Conservation (phyloP, 2,113 vertebrate species). For the Pongo pygmaeus region DNA sequence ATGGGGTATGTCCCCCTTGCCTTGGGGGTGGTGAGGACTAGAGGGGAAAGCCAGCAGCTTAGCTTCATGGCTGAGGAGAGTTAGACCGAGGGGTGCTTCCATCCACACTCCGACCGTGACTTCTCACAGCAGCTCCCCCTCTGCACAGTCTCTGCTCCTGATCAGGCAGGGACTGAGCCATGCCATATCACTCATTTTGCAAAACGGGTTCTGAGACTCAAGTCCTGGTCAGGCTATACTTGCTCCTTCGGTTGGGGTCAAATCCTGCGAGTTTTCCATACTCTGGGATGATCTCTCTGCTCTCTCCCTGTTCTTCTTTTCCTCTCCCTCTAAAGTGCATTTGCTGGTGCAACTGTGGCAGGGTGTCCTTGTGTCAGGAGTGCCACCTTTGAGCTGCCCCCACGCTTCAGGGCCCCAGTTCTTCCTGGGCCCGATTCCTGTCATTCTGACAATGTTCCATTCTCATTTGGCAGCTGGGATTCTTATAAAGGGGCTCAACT, state of each 20-base stretch:
- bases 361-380: neutral
- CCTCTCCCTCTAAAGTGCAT: neutral
- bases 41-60: neutral
- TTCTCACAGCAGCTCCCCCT: neutral
- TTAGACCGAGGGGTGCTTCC: no score
- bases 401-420: accelerated
- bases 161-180: neutral
- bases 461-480: slow-evolving; percentile 43
- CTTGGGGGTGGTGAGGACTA: no score
- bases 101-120: accelerated
- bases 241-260: neutral
- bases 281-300: neutral
- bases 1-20: accelerated
- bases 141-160: neutral
- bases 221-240: accelerated
- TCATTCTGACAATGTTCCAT: slow-evolving; percentile 58
- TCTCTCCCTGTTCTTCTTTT: accelerated
- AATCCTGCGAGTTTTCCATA: neutral
- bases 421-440: slow-evolving; percentile 55
- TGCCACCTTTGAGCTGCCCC: neutral
- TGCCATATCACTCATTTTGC: neutral
- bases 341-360: accelerated
- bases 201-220: neutral
- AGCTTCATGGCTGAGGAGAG: neutral
- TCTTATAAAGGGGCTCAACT: slow-evolving; percentile 54